Evolutionary conservation across 2,888 invertebrate species (phyloP).

Genomic region (Chaetogeoica ovagalla): DNA sequence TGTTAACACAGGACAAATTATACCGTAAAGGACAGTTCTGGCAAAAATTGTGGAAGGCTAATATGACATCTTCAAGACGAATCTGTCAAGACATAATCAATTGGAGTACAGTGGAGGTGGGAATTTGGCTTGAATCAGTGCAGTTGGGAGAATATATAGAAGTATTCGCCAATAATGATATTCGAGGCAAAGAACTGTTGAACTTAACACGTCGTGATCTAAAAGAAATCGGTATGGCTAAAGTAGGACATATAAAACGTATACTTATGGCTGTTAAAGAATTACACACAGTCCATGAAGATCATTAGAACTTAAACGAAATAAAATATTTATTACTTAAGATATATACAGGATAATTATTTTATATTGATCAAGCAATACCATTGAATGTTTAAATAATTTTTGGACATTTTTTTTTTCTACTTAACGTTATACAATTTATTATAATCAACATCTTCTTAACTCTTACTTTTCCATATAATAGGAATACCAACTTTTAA

Average conservation of each 20-base stretch:
- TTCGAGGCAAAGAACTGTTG: constrained; percentile 85
- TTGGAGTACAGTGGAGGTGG: constrained; percentile 90
- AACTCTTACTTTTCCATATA: neutral
- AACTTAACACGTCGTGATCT: constrained; percentile 83
- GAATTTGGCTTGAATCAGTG: constrained; percentile 84
- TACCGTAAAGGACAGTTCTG: constrained; percentile 69
- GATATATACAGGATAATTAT: constrained; percentile 1
- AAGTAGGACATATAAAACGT: constrained; percentile 94
- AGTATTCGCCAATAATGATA: constrained; percentile 88
- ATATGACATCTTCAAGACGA: constrained; percentile 54
- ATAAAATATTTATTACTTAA: neutral
- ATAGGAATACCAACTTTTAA: neutral
- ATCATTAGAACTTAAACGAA: constrained; percentile 15
- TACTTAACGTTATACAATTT: neutral
- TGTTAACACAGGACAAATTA: constrained; percentile 57
- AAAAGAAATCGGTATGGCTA: constrained; percentile 88
- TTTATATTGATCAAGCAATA: neutral
- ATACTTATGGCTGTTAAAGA: constrained; percentile 92
- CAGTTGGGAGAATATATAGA: constrained; percentile 88
- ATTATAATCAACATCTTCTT: neutral
- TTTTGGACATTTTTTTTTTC: neutral
- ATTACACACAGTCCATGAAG: constrained; percentile 26
- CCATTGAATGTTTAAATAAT: neutral
- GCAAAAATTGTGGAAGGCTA: constrained; percentile 67
- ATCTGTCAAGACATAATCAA: constrained; percentile 63